A percentile compares a stretch with the other conserved stretches of the same genome.
Evolutionary conservation across 2,113 vertebrate genomes (phyloP).

Genomic region (Haemorhous mexicanus): DNA sequence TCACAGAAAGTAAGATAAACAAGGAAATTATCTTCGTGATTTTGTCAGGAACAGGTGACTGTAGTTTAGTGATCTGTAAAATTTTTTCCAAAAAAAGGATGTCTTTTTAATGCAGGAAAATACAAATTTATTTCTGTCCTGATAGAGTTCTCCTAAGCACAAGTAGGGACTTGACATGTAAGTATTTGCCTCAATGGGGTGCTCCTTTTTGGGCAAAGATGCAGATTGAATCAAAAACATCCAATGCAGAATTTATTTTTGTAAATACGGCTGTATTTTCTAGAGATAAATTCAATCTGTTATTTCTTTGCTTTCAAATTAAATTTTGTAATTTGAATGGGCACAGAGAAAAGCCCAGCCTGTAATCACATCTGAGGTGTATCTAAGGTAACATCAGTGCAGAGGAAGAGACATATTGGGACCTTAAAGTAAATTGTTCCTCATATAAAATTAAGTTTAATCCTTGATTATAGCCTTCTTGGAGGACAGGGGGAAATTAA

Average conservation of each 20-base stretch:
- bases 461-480: neutral
- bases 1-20: constrained; percentile 8
- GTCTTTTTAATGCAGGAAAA: neutral
- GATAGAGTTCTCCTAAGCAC: neutral
- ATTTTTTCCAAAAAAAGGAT: neutral
- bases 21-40: neutral
- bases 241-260: neutral
- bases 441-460: neutral
- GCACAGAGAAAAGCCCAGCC: neutral
- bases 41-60: constrained; percentile 2
- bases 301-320: neutral
- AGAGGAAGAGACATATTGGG: neutral
- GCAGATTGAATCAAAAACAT: neutral
- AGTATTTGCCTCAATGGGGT: neutral
- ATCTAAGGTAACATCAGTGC: neutral
- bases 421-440: neutral
- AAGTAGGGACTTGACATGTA: neutral
- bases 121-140: neutral
- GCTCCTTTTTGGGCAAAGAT: neutral
- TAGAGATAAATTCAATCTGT: neutral
- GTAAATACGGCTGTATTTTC: neutral
- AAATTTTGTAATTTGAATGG: neutral
- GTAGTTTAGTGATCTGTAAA: neutral
- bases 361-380: neutral
- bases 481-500: neutral